Evolutionary conservation across 2,797 vertebrate species (phyloP).

Genomic region (Ptychobarbus kaznakovi): DNA sequence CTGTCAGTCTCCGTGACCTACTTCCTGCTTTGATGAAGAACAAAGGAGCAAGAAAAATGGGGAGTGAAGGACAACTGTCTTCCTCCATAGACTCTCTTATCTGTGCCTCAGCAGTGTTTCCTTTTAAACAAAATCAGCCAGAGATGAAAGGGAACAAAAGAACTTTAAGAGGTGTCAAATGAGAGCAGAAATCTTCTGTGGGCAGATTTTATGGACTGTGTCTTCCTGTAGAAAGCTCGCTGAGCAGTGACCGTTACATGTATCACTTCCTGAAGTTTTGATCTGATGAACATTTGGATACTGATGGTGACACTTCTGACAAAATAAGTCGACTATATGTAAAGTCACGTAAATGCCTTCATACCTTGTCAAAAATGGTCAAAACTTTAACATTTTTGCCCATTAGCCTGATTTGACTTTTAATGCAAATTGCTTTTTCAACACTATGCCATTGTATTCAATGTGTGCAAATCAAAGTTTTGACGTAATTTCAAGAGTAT

Average conservation of each 20-base stretch:
- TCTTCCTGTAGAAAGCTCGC: slow-evolving; percentile 15
- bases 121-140: slow-evolving; percentile 60
- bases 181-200: slow-evolving; percentile 50
- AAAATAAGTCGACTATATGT: neutral
- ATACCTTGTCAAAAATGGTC: neutral
- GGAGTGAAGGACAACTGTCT: slow-evolving; percentile 57
- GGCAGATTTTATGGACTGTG: neutral
- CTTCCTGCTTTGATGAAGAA: slow-evolving; percentile 70
- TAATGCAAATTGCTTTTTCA: neutral
- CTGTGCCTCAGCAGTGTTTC: slow-evolving; percentile 64
- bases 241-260: slow-evolving; percentile 17
- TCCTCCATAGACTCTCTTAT: slow-evolving; percentile 57
- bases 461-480: neutral
- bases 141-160: slow-evolving; percentile 55
- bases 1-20: slow-evolving; percentile 73
- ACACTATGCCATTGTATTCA: neutral
- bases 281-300: slow-evolving; percentile 11
- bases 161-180: slow-evolving; percentile 63
- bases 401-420: neutral
- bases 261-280: slow-evolving; percentile 28
- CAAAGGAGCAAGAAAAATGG: slow-evolving; percentile 58
- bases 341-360: neutral
- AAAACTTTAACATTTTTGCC: neutral
- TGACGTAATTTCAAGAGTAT: neutral
- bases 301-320: neutral